Conservation (phyloP, 2,797 vertebrate genomes). For the Potorous gilbertii region DNA sequence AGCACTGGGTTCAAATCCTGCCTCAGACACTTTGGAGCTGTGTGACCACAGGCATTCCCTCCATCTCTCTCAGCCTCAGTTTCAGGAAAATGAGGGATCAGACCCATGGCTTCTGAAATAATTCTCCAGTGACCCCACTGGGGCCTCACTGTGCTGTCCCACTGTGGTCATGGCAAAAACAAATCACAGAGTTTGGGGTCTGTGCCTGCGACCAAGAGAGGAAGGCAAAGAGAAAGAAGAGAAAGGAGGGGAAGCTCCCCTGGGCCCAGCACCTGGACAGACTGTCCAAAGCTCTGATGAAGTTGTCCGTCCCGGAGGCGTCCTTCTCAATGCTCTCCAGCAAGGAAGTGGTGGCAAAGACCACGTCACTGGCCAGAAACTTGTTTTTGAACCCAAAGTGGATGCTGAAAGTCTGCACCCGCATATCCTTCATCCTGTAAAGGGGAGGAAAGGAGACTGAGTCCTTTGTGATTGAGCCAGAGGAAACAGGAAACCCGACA, state of each 20-base stretch:
- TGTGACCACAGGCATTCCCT: no score
- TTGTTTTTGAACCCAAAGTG: constrained; percentile 98
- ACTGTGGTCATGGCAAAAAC: no score
- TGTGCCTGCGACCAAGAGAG: not conserved
- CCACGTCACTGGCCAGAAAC: constrained; percentile 95
- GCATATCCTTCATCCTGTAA: constrained; percentile 95
- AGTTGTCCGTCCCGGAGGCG: constrained; percentile 88
- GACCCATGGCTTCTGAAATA: not conserved
- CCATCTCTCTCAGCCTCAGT: no score
- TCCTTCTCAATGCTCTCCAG: constrained; percentile 94
- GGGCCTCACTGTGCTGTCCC: no score
- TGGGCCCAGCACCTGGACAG: constrained; percentile 91
- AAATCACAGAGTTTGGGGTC: not conserved
- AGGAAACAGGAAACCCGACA: not conserved
- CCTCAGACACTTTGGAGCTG: not conserved
- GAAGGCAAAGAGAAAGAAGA: not conserved
- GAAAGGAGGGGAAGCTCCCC: not conserved
- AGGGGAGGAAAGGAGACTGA: not conserved
- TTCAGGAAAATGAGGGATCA: no score
- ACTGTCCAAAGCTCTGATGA: constrained; percentile 96
- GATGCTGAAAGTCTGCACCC: constrained; percentile 96
- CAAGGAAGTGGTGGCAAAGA: constrained; percentile 91
- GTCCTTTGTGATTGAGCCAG: fast-evolving
- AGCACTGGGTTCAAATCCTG: not conserved
- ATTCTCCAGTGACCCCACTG: no score